Conservation (phyloP, 64 coral and sea anemone species). For the Actinia equina region DNA sequence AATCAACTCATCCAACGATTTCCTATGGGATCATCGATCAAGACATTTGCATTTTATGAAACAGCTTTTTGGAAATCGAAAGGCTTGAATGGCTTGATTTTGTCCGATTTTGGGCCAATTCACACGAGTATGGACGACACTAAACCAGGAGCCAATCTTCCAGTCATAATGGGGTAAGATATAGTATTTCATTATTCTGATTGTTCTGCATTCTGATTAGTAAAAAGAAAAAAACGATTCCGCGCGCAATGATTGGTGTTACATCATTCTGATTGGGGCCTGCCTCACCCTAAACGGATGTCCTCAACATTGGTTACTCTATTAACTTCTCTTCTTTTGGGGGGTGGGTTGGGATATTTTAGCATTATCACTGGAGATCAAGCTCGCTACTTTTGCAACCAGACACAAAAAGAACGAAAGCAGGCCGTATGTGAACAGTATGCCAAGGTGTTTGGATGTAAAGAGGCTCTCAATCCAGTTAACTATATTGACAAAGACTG, state of each 20-base stretch:
- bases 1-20: conserved; percentile 94
- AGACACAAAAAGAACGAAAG: conserved; percentile 88
- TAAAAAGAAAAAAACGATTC: too few relatives aligned
- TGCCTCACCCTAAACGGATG: too few relatives aligned
- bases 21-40: conserved; percentile 91
- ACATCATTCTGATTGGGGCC: too few relatives aligned
- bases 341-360: not conserved
- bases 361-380: conserved; percentile 81
- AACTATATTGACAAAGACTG: conserved; percentile 96
- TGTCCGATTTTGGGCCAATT: conserved; percentile 81
- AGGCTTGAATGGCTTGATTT: conserved; percentile 64
- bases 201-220: too few relatives aligned
- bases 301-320: not conserved
- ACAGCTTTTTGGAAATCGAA: conserved; percentile 78
- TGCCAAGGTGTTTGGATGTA: conserved; percentile 68
- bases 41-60: conserved; percentile 91
- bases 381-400: conserved; percentile 73
- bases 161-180: conserved; percentile 91
- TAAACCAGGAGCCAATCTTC: conserved; percentile 81
- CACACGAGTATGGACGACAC: conserved; percentile 80
- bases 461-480: conserved; percentile 73
- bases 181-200: not conserved
- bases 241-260: too few relatives aligned
- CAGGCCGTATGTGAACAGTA: conserved; percentile 78
- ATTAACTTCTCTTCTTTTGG: not conserved